Base-by-base conservation (phyloP, 35 echinoderm and acorn worm genomes). In the Chiridota heheva region DNA sequence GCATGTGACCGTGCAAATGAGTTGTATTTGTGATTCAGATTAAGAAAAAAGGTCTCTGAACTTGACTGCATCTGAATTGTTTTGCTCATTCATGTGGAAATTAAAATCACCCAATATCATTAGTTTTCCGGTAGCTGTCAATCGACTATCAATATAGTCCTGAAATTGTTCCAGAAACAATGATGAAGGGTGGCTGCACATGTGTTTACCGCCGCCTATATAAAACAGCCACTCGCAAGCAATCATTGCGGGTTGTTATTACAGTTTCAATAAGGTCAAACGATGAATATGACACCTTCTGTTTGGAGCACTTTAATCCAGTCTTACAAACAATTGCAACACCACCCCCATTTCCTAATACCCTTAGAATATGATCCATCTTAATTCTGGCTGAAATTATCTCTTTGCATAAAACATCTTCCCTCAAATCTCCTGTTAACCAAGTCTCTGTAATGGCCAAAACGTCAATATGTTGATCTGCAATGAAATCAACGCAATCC, bases 101-200 rank as follows among this genome's bases (percentile, higher is more conserved):
- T 81, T 81, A 40, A 81, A 67, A 48, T 81, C 77, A 81, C 77
- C 77, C 13, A 65, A 7, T 20, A 81, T 26, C 41, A 0, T 24
- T n/a, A n/a, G n/a, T 76, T 76, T 55, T 32, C 57, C 55, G 3
- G 77, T 8, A 0, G 29, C 0, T n/a, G 32, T 69, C 30, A 49
- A 0, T 17, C 20, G 40, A 46, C 60, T 67, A 1, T 55, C 80
- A 8, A 82, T 43, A 82, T n/a, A 72, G 31, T 72, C 69, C 69
- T 72, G 69, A 72, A 72, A 72, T 17, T 24, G 31, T 8, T 72
- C 69, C 40, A 42, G 31, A 72, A 72, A 72, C 38, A 72, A 44
- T 43, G 69, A 5, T 12, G 40, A 44, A 7, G 69, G 40, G 37
- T 72, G 69, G 25, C 69, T 72, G 69, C 47, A 43, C 47, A 44